Base-by-base conservation (phyloP, 2,888 invertebrate species). In the Augochlorella aurata region DNA sequence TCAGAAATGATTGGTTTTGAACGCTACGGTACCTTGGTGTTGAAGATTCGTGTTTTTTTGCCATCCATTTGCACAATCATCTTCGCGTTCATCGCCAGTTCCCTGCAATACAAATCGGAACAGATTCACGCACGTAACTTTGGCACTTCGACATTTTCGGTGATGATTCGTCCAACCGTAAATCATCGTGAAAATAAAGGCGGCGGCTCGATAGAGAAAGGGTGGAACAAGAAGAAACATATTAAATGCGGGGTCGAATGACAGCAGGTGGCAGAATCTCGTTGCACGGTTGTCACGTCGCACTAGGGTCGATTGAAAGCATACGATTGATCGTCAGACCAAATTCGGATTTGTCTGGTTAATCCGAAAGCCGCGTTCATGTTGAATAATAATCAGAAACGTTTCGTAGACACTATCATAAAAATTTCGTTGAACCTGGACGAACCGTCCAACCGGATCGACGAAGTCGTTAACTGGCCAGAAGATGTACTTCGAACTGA, bases 11-110 rank as follows among this genome's bases (percentile, higher is more conserved):
- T 52, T 12, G 24, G 4, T 29, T 38, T 77, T 14, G 71, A 76
- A 58, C 16, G 47, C 16, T 66, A 49, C 54, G 7, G 12, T 87
- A 96, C 96, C 95, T 97, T 97, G 85, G 96, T 95, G 90, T 97
- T 97, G 79, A 96, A 94, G 87, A 98, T 95, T 85, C 97, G 95
- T 71, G 97, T 98, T 91, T 96, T 97, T 94, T 97, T 97, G 72
- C 96, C 96, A 91, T 97, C 96, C 97, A 98, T 98, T 94, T 97
- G 96, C 90, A 97, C 96, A 92, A 97, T 97, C 89, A 96, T 94
- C 93, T 97, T 96, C 63, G 97, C 96, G 90, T 96, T 96, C 97
- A 97, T 96, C 92, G 97, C 97, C 91, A 95, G 95, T 94, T 98
- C 98, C 95, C 98, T 98, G 94, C 29, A 95, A 95, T 91, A 93